Percentiles rank a stretch among this genome's conserved stretches.
phyloP scores from a whole-genome alignment of 2,888 invertebrate genomes.

The Loripinus fragilis region DNA sequence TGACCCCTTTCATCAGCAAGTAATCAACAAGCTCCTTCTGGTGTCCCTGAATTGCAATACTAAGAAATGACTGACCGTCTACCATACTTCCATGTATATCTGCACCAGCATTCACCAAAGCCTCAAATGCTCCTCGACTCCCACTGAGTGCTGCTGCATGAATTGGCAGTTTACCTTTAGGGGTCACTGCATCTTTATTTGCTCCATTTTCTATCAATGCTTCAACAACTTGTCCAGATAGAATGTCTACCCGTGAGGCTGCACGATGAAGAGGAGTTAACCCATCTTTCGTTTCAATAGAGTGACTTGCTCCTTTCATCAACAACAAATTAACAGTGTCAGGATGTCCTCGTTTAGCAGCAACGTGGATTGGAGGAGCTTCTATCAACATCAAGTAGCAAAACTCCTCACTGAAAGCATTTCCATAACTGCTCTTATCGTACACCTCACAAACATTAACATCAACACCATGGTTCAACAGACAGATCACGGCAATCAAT shows the following conservation, averaged over 20 bases:
- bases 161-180: slow-evolving; percentile 44
- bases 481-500: slow-evolving; percentile 40
- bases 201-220: slow-evolving; percentile 43
- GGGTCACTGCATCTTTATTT: slow-evolving; percentile 35
- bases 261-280: slow-evolving; percentile 53
- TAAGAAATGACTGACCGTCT: slow-evolving; percentile 42
- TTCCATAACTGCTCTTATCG: slow-evolving; percentile 38
- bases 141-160: slow-evolving; percentile 51
- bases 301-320: slow-evolving; percentile 45
- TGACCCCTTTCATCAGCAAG: slow-evolving; percentile 4
- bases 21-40: slow-evolving; percentile 30
- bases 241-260: slow-evolving; percentile 30
- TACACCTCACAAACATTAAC: slow-evolving; percentile 36
- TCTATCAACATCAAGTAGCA: slow-evolving; percentile 41
- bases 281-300: slow-evolving; percentile 47
- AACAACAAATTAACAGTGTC: slow-evolving; percentile 43
- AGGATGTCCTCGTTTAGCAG: slow-evolving; percentile 44
- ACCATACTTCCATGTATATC: slow-evolving; percentile 33
- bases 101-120: slow-evolving; percentile 44
- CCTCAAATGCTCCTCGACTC: slow-evolving; percentile 22
- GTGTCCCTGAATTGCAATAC: slow-evolving; percentile 37
- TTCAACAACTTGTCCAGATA: slow-evolving; percentile 36
- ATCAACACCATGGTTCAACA: slow-evolving; percentile 46
- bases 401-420: slow-evolving; percentile 29
- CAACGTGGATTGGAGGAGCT: slow-evolving; percentile 56